phyloP scores from a whole-genome alignment of 2,797 vertebrate genomes.

The Cichlasoma orientale region DNA sequence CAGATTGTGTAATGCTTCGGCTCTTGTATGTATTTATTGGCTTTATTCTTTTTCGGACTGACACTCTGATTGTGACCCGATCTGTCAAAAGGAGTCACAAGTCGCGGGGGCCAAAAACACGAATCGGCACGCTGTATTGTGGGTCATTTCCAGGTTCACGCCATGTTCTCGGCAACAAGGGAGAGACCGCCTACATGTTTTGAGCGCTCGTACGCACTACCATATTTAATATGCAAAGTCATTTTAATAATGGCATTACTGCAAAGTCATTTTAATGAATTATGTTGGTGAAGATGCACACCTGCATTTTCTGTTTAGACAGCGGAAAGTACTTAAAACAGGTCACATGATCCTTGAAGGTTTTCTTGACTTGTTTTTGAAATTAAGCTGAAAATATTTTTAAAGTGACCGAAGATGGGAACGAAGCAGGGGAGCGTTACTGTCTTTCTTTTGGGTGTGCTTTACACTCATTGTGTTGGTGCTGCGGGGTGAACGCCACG shows the following conservation, averaged over 20 bases:
- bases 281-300: not conserved
- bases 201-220: no score
- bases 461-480: constrained; percentile 29
- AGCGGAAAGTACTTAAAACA: constrained; percentile 14
- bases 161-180: not conserved
- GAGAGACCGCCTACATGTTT: no score
- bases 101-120: no score
- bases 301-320: constrained; percentile 2
- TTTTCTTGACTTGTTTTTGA: not conserved
- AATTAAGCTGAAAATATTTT: not conserved
- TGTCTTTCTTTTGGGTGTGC: constrained; percentile 1
- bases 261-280: no score
- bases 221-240: no score
- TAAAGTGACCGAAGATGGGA: not conserved
- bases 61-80: not conserved
- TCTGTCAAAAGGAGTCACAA: no score
- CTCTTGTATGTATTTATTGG: not conserved
- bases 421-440: constrained; percentile 5
- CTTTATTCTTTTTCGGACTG: constrained; percentile 14
- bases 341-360: constrained; percentile 20
- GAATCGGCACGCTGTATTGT: no score
- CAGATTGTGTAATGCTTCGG: not conserved
- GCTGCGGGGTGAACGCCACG: constrained; percentile 26
- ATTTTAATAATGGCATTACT: no score
- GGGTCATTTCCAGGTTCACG: not conserved